A percentile compares a stretch with the other conserved stretches of the same genome.
These are phyloP conservation scores for Margaritifera margaritifera DNA, from an alignment of 2,888 invertebrate genomes.

Conservation along the genomic window DNA sequence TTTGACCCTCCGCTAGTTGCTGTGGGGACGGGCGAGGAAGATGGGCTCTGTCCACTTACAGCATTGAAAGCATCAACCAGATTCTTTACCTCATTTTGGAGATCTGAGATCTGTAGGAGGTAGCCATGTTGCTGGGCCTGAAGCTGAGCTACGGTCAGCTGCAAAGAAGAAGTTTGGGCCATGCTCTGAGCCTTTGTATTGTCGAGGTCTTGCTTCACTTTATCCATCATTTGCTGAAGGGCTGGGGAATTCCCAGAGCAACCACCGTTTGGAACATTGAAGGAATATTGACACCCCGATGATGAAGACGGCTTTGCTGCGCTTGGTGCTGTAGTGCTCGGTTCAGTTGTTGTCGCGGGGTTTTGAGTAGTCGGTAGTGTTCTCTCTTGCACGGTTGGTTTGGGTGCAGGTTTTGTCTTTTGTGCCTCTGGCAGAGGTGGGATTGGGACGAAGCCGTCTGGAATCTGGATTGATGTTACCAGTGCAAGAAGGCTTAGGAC, in stretches of 20 bases:
- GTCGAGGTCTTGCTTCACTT: conserved; percentile 36
- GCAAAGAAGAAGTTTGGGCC: conserved; percentile 36
- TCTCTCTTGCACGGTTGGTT: too few species aligned
- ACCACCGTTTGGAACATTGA: conserved; percentile 33
- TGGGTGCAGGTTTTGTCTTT: too few species aligned
- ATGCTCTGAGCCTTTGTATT: conserved; percentile 35
- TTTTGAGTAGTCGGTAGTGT: background rate
- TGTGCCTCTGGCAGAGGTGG: conserved; percentile 21
- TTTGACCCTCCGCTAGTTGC: conserved; percentile 5
- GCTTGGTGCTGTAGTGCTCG: background rate
- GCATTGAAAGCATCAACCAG: conserved; percentile 35
- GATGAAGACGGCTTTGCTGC: background rate
- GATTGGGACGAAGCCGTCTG: conserved; percentile 29
- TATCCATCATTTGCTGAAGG: conserved; percentile 31
- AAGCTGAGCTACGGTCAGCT: conserved; percentile 24
- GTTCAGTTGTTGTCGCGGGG: conserved; percentile 1
- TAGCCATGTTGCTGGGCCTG: conserved; percentile 33
- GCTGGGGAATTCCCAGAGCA: conserved; percentile 31
- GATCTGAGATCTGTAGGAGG: conserved; percentile 34
- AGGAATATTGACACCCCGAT: conserved; percentile 29
- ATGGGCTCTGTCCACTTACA: conserved; percentile 7
- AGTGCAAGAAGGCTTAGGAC: background rate
- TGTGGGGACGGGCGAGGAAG: conserved; percentile 14
- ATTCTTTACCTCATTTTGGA: conserved; percentile 37
- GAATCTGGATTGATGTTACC: conserved; percentile 10